A percentile compares a stretch with the other conserved stretches of the same genome.
Evolutionary conservation across 2,888 invertebrate genomes (phyloP).

Genomic region (Spisula solida): DNA sequence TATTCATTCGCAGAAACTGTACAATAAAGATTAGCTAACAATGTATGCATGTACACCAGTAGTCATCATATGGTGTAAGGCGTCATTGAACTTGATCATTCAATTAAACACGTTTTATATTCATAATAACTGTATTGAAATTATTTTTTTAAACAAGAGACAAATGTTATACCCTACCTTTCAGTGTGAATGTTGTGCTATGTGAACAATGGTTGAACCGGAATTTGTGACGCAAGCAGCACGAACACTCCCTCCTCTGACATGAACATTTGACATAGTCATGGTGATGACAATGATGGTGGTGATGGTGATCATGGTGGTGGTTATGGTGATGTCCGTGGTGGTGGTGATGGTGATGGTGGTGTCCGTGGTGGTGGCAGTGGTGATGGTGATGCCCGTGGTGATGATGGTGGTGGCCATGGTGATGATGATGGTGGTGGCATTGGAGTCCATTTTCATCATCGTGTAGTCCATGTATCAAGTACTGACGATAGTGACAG

Average conservation of each 20-base stretch:
- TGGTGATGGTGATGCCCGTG: background rate
- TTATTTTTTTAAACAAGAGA: too few relatives aligned
- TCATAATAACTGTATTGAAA: too few relatives aligned
- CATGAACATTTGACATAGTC: constrained; percentile 2
- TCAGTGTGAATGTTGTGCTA: background rate
- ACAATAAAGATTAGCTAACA: too few relatives aligned
- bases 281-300: background rate
- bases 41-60: too few relatives aligned
- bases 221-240: background rate
- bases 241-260: background rate
- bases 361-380: background rate
- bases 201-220: background rate
- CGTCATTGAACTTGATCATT: too few relatives aligned
- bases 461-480: background rate
- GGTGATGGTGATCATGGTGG: background rate
- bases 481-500: background rate
- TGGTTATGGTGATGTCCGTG: background rate
- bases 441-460: background rate
- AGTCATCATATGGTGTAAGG: too few relatives aligned
- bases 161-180: background rate
- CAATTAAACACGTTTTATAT: too few relatives aligned
- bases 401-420: background rate
- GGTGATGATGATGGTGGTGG: background rate
- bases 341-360: background rate
- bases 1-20: too few relatives aligned